Evolutionary conservation across 2,113 vertebrate species (phyloP), one percentile per base, ranked within the genome.

Genomic region (Phoxinus phoxinus): DNA sequence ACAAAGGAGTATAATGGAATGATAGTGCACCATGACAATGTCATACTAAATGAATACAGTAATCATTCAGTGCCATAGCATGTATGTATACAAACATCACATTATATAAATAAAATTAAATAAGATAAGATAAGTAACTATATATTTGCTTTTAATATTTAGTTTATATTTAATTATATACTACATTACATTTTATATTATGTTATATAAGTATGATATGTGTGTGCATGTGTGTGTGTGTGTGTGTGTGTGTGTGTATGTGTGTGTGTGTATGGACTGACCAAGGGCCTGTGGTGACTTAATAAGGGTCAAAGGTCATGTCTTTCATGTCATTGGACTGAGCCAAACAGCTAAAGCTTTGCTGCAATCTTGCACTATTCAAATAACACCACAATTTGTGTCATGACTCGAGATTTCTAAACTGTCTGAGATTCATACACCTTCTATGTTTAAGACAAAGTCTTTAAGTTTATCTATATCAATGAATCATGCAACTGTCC

Each of bases 401-500:
- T 27, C 44, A 59, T 37, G 76, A 41, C 41, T 41, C 1, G 2
- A 51, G 37, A 71, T 67, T 82, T 69, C 63, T 32, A 12, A 63
- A 80, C 12, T 46, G 35, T 44, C 21, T 13, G 32, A 12, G 17
- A 69, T 69, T 51, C 21, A 53, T n/a, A 69, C 46, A 25, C 13
- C 23, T 30, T 27, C 25, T 12, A 44, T 46, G 74, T 77, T 35
- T 56, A 35, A 77, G 74, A 56, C 41, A 30, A 41, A 41, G 41
- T 41, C 8, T 1, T 6, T 25, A 46, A 27, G 37, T 46, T 81
- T 61, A 65, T 81, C 78, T 25, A 32, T 25, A 32, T 82, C 77
- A 88, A 89, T 83, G 88, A 87, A 85, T 84, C 32, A 76, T 1
- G 11, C 46, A 74, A 88, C 61, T 35, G 61, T 71, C 59, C 37